phyloP scores from a whole-genome alignment of 1,140 invertebrate genomes.

The Cotesia glomerata region DNA sequence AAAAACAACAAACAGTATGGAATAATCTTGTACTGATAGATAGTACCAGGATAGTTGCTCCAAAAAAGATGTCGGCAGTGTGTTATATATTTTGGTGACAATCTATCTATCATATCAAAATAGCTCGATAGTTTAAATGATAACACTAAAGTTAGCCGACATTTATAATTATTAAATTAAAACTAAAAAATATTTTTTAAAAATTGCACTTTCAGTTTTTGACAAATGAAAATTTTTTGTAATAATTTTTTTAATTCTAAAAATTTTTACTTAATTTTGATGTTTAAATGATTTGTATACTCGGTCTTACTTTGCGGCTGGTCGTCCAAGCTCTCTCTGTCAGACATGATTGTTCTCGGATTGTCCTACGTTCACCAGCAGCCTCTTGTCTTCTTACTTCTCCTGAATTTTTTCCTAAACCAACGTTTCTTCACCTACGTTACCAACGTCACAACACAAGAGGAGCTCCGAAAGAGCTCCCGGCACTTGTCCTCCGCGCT shows the following conservation, averaged over 20 bases:
- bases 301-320: conserved; percentile 64
- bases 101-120: no score
- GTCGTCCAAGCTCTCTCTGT: conserved; percentile 68
- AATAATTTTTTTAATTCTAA: no score
- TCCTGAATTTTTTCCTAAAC: not conserved
- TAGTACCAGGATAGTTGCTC: not conserved
- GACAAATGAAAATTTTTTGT: no score
- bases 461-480: conserved; percentile 18
- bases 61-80: conserved; percentile 24
- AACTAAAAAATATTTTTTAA: no score
- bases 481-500: conserved; percentile 26
- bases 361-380: conserved; percentile 33
- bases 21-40: not conserved
- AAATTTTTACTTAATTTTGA: no score
- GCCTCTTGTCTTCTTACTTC: no score
- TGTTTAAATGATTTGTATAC: not conserved
- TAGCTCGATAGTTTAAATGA: no score
- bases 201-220: no score
- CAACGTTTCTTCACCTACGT: conserved; percentile 12
- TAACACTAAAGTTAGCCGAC: no score
- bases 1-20: not conserved
- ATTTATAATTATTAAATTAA: no score
- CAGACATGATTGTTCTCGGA: conserved; percentile 62
- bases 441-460: conserved; percentile 17
- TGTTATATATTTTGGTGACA: conserved; percentile 8